Conservation (phyloP, 92 coral and sea anemone species). For the Siderastrea siderea region DNA sequence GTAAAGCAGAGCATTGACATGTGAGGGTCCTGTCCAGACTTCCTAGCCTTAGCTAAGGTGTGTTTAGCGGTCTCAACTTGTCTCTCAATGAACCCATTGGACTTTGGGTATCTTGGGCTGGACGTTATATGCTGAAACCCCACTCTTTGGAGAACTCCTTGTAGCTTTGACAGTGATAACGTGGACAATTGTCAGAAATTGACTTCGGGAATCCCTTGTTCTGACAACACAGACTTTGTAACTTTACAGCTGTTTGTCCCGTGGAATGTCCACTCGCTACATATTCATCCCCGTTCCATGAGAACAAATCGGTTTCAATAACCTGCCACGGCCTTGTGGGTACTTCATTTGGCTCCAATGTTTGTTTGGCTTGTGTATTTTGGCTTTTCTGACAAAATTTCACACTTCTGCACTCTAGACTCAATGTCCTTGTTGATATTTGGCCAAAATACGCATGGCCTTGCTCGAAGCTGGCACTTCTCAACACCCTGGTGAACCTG, state of each 20-base stretch:
- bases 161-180: constrained; percentile 22
- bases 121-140: constrained; percentile 1
- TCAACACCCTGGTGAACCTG: too few species aligned
- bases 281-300: constrained; percentile 15
- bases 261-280: constrained; percentile 29
- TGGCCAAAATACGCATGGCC: too few species aligned
- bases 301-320: constrained; percentile 21
- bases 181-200: constrained; percentile 37
- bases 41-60: not conserved
- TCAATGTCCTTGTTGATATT: too few species aligned
- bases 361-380: too few species aligned
- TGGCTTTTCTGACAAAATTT: too few species aligned
- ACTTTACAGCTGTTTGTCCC: constrained; percentile 23
- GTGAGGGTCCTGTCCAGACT: constrained; percentile 30
- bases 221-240: constrained; percentile 20
- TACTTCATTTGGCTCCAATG: too few species aligned
- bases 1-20: not conserved
- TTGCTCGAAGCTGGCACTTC: too few species aligned
- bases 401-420: too few species aligned
- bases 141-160: constrained; percentile 44
- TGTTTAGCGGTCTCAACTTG: too few species aligned
- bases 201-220: constrained; percentile 58
- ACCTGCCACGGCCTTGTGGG: too few species aligned
- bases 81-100: too few species aligned
- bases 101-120: too few species aligned